A percentile compares a stretch with the other conserved stretches of the same genome.
Conservation (phyloP, 2,113 vertebrate genomes). For the Archilochus colubris region DNA sequence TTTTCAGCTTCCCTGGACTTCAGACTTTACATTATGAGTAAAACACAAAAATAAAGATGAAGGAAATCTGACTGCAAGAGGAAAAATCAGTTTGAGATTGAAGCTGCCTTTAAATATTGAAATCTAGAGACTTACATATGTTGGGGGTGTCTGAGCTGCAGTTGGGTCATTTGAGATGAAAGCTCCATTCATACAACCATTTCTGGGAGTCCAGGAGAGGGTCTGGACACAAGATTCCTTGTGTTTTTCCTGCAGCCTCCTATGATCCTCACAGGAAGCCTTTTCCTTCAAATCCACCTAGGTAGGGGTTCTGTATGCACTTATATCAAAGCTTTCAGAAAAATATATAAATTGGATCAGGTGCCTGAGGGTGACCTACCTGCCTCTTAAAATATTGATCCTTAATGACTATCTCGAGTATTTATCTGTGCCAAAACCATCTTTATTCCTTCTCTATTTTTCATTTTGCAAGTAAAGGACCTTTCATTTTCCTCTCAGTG, state of each 20-base stretch:
- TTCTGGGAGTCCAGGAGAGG: too few relatives aligned
- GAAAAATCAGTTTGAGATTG: background rate
- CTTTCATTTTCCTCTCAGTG: background rate
- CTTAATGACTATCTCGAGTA: background rate
- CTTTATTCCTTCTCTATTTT: background rate
- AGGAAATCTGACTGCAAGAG: background rate
- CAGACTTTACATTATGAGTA: background rate
- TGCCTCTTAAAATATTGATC: background rate
- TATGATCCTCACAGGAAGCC: fast-evolving
- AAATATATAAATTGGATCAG: background rate
- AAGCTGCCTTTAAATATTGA: background rate
- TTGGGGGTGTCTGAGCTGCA: background rate
- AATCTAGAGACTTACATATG: background rate
- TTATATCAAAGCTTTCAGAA: background rate
- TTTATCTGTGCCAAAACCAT: background rate
- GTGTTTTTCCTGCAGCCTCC: background rate
- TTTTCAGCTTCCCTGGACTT: background rate
- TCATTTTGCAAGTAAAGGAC: background rate
- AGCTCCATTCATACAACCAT: background rate
- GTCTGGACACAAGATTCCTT: background rate
- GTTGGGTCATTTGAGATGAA: background rate
- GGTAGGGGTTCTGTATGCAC: background rate
- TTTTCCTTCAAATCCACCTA: background rate
- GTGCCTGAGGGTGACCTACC: background rate
- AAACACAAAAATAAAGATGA: background rate